A percentile compares a stretch with the other conserved stretches of the same genome.
Conservation (phyloP, 2,113 vertebrate genomes). For the Nipponia nippon region DNA sequence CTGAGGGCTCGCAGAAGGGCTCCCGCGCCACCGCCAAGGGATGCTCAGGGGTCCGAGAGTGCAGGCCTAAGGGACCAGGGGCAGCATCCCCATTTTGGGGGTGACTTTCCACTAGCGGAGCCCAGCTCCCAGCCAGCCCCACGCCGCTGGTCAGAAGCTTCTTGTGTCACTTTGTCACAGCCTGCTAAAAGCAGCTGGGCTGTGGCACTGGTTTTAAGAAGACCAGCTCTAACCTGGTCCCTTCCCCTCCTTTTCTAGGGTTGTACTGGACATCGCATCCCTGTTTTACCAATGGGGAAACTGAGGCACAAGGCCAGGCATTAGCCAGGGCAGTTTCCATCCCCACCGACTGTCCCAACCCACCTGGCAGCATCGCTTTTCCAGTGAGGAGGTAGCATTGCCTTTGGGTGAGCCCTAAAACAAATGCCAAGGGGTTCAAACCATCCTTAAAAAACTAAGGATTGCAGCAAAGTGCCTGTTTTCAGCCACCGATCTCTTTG, state of each 20-base stretch:
- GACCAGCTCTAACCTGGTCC: not conserved
- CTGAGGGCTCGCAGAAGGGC: not conserved
- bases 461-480: not conserved
- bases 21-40: fast-evolving
- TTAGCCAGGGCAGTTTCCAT: not conserved
- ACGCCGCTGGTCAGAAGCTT: fast-evolving
- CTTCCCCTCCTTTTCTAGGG: not conserved
- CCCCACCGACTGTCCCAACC: not conserved
- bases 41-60: not conserved
- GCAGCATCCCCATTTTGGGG: not conserved
- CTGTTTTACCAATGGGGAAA: not conserved
- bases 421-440: not conserved
- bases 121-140: not conserved
- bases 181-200: not conserved
- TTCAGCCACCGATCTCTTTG: not conserved
- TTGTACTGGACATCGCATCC: fast-evolving
- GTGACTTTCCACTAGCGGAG: not conserved
- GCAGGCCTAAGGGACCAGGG: fast-evolving
- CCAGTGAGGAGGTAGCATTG: not conserved
- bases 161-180: not conserved
- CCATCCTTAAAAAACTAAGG: not conserved
- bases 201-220: not conserved
- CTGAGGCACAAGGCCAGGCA: not conserved
- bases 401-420: not conserved
- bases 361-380: not conserved